Evolutionary conservation across 2,797 vertebrate genomes (phyloP).

Genomic region (Tamandua tetradactyla): DNA sequence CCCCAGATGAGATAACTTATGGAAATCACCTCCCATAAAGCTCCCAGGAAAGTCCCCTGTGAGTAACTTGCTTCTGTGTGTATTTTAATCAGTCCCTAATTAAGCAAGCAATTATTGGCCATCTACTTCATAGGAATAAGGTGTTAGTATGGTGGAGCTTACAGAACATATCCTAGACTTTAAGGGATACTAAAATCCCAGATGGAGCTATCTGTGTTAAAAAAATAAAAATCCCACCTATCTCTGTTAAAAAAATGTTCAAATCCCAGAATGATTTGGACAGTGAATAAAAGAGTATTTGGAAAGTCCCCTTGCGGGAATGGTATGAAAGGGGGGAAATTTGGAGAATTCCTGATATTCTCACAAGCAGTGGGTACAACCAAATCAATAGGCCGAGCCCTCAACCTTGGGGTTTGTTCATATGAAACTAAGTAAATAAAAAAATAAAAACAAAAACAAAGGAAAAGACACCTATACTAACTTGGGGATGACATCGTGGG

Average conservation of each 20-base stretch:
- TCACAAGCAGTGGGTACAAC: too few species aligned
- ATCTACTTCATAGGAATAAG: background rate
- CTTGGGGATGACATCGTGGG: background rate
- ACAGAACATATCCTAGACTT: background rate
- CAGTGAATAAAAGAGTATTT: too few species aligned
- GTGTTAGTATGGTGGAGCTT: background rate
- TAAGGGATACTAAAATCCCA: background rate
- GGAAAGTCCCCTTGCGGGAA: too few species aligned
- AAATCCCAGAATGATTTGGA: too few species aligned
- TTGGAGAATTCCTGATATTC: too few species aligned
- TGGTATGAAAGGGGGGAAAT: too few species aligned
- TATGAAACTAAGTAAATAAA: too few species aligned
- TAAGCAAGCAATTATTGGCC: slow-evolving; percentile 9
- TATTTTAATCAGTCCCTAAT: slow-evolving; percentile 2
- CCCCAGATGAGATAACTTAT: background rate
- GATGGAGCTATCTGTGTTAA: background rate
- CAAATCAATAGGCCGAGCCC: too few species aligned
- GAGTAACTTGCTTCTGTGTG: background rate
- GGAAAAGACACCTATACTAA: background rate
- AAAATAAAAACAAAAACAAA: too few species aligned
- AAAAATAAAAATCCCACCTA: too few species aligned
- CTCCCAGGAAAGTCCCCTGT: background rate
- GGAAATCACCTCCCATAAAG: background rate
- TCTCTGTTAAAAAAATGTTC: too few species aligned
- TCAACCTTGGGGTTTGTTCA: too few species aligned